Conservation (phyloP, 2,888 invertebrate species). For the Rapana venosa region DNA sequence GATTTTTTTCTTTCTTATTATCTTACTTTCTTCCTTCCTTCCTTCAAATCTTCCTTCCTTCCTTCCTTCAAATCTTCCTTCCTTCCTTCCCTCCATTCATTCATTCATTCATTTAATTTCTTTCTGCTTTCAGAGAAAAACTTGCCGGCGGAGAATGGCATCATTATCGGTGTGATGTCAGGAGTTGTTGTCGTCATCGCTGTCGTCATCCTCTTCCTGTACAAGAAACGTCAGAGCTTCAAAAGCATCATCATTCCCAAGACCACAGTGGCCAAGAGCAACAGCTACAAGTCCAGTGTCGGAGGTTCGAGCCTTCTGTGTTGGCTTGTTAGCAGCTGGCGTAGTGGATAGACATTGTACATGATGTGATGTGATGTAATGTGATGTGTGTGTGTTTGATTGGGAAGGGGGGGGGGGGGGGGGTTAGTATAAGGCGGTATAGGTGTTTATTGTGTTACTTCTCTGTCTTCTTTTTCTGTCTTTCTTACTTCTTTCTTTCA, state of each 20-base stretch:
- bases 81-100: not conserved
- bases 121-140: constrained; percentile 39
- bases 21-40: not conserved
- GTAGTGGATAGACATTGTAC: too few relatives aligned
- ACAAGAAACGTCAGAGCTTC: constrained; percentile 72
- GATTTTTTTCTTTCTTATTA: not conserved
- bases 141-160: constrained; percentile 53
- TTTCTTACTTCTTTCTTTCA: not conserved
- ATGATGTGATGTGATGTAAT: not conserved
- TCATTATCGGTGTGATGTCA: constrained; percentile 64
- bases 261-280: constrained; percentile 73
- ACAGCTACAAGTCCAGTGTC: constrained; percentile 74
- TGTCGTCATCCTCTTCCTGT: constrained; percentile 64
- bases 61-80: not conserved
- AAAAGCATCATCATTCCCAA: constrained; percentile 72
- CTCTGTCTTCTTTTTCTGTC: not conserved
- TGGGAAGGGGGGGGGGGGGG: too few relatives aligned
- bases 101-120: not conserved
- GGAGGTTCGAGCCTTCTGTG: constrained; percentile 59
- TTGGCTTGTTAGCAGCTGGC: not conserved
- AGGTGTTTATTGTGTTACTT: not conserved
- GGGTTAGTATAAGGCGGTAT: not conserved
- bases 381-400: too few relatives aligned
- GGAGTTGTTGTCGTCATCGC: constrained; percentile 61
- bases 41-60: not conserved